Base-by-base conservation (phyloP, 1,140 invertebrate species). In the Bombus terrestris region DNA sequence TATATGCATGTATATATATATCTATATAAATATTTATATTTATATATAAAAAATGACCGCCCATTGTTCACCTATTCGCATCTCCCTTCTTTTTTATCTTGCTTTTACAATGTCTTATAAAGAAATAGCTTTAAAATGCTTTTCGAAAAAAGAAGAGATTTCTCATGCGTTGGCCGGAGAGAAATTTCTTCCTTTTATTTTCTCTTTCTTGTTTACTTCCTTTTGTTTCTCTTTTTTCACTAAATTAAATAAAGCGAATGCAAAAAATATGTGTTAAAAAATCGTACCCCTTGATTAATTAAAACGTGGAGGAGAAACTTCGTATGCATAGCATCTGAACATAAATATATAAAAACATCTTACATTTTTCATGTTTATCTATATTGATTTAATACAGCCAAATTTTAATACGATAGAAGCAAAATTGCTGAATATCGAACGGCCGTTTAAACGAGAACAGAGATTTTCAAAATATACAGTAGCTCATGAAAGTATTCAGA, bases 251-350 rank as follows among this genome's bases (percentile, higher is more conserved):
- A 69, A 85, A 80, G 25, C 53, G 47, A 80, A 83, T 84, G 64
- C 64, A 57, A 53, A 73, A 39, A 32, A 83, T 15, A 12, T 32
- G 47, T 69, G 35, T 80, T 73, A 80, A 86, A 62, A 81, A 90
- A 72, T 87, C 62, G 77, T 89, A 90, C 53, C 83, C 88, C 73
- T 72, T 81, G 83, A 86, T 89, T 78, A 86, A 89, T 86, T 83
- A 71, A 87, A 92, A 90, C 88, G 86, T 92, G 92, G 92, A 91
- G 92, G 90, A 93, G 92, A 93, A 93, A 91, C 88, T 37, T 79
- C 1, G 62, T 47, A 71, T 43, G 41, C 62, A 43, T 22, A 41
- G 62, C 9, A 28, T 13, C 18, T 32, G 22, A 57, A 71, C 53
- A 68, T n/a, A 80, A 57, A 62, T 47, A 37, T 62, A 62, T 28